Evolutionary conservation across 2,888 invertebrate species (phyloP).

Genomic region (Cacoxenus indagator): DNA sequence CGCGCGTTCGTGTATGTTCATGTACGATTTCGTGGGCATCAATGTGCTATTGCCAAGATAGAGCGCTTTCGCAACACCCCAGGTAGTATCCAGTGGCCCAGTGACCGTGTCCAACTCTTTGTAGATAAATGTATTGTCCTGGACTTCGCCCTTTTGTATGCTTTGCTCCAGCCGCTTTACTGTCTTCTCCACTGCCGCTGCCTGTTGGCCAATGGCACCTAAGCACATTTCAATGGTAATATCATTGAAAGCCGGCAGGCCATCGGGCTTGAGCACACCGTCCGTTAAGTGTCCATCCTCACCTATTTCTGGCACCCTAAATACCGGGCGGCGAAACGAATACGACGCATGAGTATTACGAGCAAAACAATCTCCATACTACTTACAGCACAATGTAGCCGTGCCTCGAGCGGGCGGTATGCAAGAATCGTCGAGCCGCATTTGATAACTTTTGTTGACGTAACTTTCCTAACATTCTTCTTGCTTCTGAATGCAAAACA

Average conservation of each 20-base stretch:
- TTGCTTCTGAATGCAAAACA: constrained; percentile 22
- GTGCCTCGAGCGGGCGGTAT: constrained; percentile 44
- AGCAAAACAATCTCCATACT: neutral
- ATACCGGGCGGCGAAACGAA: neutral
- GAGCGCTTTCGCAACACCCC: constrained; percentile 88
- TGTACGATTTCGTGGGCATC: constrained; percentile 84
- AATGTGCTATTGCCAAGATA: constrained; percentile 84
- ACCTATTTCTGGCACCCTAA: constrained; percentile 85
- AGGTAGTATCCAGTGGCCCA: constrained; percentile 83
- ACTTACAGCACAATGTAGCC: constrained; percentile 67
- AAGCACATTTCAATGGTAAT: constrained; percentile 88
- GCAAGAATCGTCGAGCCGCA: constrained; percentile 46
- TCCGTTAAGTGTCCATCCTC: constrained; percentile 85
- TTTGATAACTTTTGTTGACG: constrained; percentile 43
- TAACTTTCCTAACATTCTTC: constrained; percentile 52
- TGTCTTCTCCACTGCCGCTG: constrained; percentile 84
- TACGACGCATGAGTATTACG: neutral
- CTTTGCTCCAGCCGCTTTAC: constrained; percentile 78
- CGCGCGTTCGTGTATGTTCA: constrained; percentile 85
- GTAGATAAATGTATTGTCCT: constrained; percentile 77
- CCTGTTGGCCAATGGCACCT: constrained; percentile 85
- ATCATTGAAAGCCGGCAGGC: constrained; percentile 84
- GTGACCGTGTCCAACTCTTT: constrained; percentile 82
- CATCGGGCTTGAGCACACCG: constrained; percentile 78
- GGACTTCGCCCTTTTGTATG: constrained; percentile 63